Conservation (phyloP, 2,113 vertebrate species). For the Erythrocercus mccallii region DNA sequence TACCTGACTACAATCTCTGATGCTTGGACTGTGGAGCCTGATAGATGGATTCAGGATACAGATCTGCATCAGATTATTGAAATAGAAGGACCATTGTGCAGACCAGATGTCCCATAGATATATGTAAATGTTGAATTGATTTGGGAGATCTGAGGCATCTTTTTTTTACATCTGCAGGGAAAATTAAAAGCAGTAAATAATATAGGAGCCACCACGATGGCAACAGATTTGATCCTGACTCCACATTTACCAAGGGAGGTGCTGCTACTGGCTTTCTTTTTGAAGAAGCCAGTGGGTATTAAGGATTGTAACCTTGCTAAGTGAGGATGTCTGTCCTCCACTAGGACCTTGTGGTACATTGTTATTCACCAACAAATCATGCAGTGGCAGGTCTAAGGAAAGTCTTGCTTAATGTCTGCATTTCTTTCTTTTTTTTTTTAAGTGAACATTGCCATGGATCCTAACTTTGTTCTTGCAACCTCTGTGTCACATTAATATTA, state of each 20-base stretch:
- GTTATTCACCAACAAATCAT: neutral
- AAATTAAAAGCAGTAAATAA: neutral
- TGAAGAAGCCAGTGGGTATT: neutral
- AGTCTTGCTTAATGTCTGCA: neutral
- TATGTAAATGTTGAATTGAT: neutral
- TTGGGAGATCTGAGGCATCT: neutral
- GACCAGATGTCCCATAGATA: neutral
- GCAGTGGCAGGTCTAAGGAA: neutral
- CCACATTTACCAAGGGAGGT: neutral
- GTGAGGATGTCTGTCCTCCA: neutral
- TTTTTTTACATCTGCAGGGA: neutral
- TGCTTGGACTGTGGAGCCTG: neutral
- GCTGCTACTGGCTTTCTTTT: neutral
- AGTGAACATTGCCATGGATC: neutral
- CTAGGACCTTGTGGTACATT: neutral
- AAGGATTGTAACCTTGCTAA: neutral
- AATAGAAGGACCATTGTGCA: neutral
- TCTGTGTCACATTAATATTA: neutral
- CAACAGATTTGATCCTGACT: neutral
- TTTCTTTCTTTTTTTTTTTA: neutral
- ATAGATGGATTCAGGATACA: neutral
- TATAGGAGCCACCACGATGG: neutral
- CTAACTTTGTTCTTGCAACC: neutral
- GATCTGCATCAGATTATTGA: neutral
- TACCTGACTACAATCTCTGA: neutral